phyloP scores from a whole-genome alignment of 2,113 vertebrate species.

The Cavia aperea region DNA sequence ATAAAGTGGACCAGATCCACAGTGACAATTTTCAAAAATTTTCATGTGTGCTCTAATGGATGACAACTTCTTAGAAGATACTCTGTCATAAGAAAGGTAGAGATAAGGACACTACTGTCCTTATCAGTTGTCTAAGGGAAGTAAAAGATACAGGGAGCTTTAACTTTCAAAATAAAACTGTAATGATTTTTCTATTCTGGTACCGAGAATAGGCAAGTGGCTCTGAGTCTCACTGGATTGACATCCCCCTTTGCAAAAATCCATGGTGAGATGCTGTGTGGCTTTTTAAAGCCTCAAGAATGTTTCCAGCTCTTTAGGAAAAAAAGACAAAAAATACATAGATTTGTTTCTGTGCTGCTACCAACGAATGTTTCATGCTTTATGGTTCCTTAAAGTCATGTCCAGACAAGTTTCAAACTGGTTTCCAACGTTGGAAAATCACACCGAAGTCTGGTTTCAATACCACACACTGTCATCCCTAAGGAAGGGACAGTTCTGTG shows the following conservation, averaged over 20 bases:
- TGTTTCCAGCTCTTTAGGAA: neutral
- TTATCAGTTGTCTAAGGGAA: neutral
- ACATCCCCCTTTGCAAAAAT: constrained; percentile 10
- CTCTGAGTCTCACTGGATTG: neutral
- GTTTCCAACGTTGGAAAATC: neutral
- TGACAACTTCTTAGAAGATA: constrained; percentile 30
- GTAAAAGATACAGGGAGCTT: neutral
- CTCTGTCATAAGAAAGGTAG: neutral
- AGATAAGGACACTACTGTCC: neutral
- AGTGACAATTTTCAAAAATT: constrained; percentile 1
- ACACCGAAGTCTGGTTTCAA: neutral
- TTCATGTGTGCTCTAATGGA: neutral
- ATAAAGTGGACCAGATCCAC: neutral
- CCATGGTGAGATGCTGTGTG: neutral
- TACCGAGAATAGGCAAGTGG: neutral
- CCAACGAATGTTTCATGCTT: neutral
- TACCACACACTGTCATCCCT: neutral
- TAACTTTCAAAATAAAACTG: constrained; percentile 27
- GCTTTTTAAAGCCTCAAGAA: constrained; percentile 17
- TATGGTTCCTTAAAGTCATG: neutral
- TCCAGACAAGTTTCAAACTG: neutral
- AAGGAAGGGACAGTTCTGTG: neutral
- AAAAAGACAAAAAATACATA: neutral
- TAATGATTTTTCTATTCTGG: neutral
- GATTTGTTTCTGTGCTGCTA: neutral